Conservation (phyloP, 2,113 vertebrate species). For the Oreochromis aureus region DNA sequence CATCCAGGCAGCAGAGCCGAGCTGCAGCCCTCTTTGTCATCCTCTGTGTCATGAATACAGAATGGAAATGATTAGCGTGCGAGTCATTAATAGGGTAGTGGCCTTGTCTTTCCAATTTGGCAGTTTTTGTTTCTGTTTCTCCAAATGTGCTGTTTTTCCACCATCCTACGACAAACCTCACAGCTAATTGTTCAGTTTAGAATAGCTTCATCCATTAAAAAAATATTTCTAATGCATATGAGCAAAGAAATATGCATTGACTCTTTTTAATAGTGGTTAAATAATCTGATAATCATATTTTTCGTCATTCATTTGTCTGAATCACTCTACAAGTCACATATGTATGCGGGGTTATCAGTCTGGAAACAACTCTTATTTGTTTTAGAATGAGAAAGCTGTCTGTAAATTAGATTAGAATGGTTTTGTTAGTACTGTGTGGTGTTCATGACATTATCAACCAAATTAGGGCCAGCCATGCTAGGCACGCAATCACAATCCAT, state of each 20-base stretch:
- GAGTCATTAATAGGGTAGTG: not conserved
- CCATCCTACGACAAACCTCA: not conserved
- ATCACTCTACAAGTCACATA: not conserved
- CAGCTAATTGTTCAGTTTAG: not conserved
- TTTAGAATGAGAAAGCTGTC: not conserved
- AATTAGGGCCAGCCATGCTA: not conserved
- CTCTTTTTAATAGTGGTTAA: not conserved
- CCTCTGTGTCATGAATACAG: not conserved
- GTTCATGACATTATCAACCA: not conserved
- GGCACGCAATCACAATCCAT: accelerated
- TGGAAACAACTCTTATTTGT: not conserved
- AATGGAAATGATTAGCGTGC: not conserved
- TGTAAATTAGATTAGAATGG: not conserved
- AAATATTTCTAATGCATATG: not conserved
- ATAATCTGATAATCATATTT: not conserved
- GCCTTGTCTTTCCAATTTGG: not conserved
- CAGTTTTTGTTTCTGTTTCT: not conserved
- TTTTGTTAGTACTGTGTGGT: not conserved
- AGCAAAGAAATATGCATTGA: not conserved
- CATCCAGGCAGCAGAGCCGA: not conserved
- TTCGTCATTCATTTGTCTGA: not conserved
- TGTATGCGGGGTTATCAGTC: not conserved
- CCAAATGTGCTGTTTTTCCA: not conserved
- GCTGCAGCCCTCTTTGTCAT: not conserved
- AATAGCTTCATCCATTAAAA: not conserved